Percentiles rank a stretch among this genome's conserved stretches.
Evolutionary conservation across 2,888 invertebrate genomes (phyloP).

Genomic region (Cosmia trapezina): DNA sequence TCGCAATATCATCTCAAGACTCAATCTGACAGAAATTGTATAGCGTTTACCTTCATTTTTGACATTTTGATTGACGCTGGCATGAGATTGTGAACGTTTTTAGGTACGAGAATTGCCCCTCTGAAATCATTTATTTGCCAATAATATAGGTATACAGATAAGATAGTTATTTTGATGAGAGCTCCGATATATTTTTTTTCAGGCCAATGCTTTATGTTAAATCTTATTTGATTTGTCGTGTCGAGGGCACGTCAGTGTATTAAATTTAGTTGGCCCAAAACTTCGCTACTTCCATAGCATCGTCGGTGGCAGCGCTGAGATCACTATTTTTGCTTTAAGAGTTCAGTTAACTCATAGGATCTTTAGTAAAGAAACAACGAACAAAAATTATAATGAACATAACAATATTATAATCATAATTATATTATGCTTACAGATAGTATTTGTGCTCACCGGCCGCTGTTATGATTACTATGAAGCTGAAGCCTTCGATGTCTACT

Average conservation of each 20-base stretch:
- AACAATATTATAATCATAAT: not conserved
- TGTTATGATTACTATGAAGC: accelerated
- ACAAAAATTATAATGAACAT: not conserved
- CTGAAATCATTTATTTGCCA: too few relatives aligned
- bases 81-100: too few relatives aligned
- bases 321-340: not conserved
- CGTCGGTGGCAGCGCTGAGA: not conserved
- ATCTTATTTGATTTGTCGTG: not conserved
- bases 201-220: not conserved
- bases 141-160: too few relatives aligned
- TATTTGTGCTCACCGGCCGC: slow-evolving; percentile 58
- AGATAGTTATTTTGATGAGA: too few relatives aligned
- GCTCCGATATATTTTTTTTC: too few relatives aligned
- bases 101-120: too few relatives aligned
- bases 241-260: not conserved
- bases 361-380: not conserved
- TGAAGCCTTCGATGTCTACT: slow-evolving; percentile 46
- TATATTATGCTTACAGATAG: slow-evolving; percentile 47
- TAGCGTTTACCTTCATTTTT: too few relatives aligned
- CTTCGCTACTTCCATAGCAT: not conserved
- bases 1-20: too few relatives aligned
- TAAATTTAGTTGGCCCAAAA: not conserved
- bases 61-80: too few relatives aligned
- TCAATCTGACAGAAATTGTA: too few relatives aligned
- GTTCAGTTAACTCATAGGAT: not conserved